phyloP scores from a whole-genome alignment of 1,140 invertebrate genomes.

The Lethocerus indicus region DNA sequence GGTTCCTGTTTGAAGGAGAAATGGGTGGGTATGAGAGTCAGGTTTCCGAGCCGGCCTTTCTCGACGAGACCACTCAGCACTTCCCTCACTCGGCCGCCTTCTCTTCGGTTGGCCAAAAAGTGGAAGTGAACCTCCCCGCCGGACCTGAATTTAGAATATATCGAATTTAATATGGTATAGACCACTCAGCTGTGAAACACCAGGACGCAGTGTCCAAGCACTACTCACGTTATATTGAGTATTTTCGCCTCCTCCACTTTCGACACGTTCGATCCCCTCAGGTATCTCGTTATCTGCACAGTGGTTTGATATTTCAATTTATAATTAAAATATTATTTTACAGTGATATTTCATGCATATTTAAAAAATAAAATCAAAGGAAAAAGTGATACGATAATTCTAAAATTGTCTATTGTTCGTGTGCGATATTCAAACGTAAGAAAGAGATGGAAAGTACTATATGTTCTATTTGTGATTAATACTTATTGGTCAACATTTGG shows the following conservation, averaged over 20 bases:
- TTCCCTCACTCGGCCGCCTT: constrained; percentile 39
- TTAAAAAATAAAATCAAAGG: no score
- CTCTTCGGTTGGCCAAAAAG: constrained; percentile 37
- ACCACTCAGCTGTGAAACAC: no score
- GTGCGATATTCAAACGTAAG: no score
- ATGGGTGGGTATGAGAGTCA: constrained; percentile 38
- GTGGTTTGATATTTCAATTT: background rate
- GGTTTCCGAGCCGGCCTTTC: constrained; percentile 38
- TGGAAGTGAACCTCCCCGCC: constrained; percentile 41
- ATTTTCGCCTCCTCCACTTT: constrained; percentile 47
- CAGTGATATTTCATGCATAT: no score
- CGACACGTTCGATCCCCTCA: constrained; percentile 43
- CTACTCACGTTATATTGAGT: constrained; percentile 42
- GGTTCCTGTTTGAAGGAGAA: constrained; percentile 39
- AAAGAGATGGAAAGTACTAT: no score
- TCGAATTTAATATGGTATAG: constrained; percentile 7
- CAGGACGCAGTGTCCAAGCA: no score
- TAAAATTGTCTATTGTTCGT: no score
- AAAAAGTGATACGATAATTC: no score
- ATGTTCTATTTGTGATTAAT: no score
- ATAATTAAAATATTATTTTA: no score
- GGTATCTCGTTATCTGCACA: constrained; percentile 42
- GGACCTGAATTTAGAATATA: constrained; percentile 26
- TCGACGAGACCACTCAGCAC: constrained; percentile 40
- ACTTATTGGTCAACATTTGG: no score